Percentiles rank a stretch among this genome's conserved stretches.
phyloP scores from a whole-genome alignment of 2,888 invertebrate genomes.

The Phyto melanocephala region DNA sequence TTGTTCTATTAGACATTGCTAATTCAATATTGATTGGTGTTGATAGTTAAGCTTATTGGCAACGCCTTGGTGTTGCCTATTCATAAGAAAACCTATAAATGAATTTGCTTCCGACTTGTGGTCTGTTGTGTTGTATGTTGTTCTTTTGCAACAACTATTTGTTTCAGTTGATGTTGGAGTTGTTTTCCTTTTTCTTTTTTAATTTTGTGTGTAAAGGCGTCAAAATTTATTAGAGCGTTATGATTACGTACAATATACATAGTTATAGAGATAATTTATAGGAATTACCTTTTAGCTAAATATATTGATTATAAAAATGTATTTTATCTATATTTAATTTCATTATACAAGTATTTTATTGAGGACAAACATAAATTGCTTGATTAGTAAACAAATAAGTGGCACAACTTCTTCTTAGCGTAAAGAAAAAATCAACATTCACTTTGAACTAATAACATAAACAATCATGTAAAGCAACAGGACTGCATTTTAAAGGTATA shows the following conservation, averaged over 20 bases:
- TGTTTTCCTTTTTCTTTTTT: slow-evolving; percentile 36
- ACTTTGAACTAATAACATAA: neutral
- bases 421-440: slow-evolving; percentile 1
- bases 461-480: neutral
- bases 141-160: slow-evolving; percentile 20
- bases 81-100: slow-evolving; percentile 63
- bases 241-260: slow-evolving; percentile 66
- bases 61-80: slow-evolving; percentile 63
- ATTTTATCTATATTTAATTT: slow-evolving; percentile 40
- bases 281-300: slow-evolving; percentile 60
- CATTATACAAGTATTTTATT: slow-evolving; percentile 48
- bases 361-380: slow-evolving; percentile 55
- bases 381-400: slow-evolving; percentile 1
- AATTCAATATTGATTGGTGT: slow-evolving; percentile 71
- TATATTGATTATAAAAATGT: slow-evolving; percentile 54
- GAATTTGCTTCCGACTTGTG: slow-evolving; percentile 66
- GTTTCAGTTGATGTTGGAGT: neutral
- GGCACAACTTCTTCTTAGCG: neutral
- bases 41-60: slow-evolving; percentile 67
- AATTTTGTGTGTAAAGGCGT: slow-evolving; percentile 69
- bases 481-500: neutral
- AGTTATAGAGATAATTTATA: slow-evolving; percentile 65
- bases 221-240: slow-evolving; percentile 72
- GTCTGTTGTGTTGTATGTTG: slow-evolving; percentile 33
- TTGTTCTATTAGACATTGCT: slow-evolving; percentile 59